These are phyloP conservation scores for Macrophya alboannulata DNA, from an alignment of 2,888 invertebrate genomes.

Conservation along the genomic window DNA sequence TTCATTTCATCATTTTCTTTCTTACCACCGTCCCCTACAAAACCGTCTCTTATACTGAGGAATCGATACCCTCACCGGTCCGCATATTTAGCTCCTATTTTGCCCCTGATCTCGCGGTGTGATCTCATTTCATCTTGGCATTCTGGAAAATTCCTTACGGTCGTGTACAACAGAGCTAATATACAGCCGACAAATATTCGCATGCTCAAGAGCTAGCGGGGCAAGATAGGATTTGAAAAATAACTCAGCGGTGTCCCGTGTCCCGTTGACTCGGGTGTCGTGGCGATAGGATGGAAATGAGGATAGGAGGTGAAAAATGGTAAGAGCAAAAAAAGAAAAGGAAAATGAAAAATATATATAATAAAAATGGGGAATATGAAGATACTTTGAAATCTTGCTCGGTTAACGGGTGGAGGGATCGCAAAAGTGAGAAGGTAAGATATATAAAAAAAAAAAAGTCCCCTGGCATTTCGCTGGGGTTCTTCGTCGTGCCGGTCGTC, in stretches of 20 bases:
- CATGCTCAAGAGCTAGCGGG: not conserved
- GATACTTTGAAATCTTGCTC: constrained; percentile 39
- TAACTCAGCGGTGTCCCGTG: constrained; percentile 11
- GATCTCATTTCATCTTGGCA: constrained; percentile 40
- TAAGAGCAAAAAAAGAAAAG: constrained; percentile 9
- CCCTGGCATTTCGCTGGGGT: constrained; percentile 28
- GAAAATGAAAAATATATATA: not conserved
- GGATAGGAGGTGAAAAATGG: constrained; percentile 40
- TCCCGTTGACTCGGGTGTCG: constrained; percentile 39
- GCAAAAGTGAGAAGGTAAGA: not conserved
- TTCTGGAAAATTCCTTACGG: constrained; percentile 34
- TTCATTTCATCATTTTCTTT: not conserved
- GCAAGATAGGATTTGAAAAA: constrained; percentile 22
- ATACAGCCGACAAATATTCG: constrained; percentile 38
- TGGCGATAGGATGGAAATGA: constrained; percentile 36
- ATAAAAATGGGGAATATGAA: not conserved
- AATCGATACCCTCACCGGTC: constrained; percentile 29
- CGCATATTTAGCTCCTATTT: constrained; percentile 6
- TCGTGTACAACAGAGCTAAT: not conserved
- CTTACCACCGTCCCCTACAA: not conserved
- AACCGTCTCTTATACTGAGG: not conserved
- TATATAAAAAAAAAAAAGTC: constrained; percentile 29
- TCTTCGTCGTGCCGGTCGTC: not conserved
- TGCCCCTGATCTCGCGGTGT: not conserved
- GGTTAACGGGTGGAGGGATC: not conserved